Conservation (phyloP, 2,888 invertebrate species). For the Cylloceria caligata region DNA sequence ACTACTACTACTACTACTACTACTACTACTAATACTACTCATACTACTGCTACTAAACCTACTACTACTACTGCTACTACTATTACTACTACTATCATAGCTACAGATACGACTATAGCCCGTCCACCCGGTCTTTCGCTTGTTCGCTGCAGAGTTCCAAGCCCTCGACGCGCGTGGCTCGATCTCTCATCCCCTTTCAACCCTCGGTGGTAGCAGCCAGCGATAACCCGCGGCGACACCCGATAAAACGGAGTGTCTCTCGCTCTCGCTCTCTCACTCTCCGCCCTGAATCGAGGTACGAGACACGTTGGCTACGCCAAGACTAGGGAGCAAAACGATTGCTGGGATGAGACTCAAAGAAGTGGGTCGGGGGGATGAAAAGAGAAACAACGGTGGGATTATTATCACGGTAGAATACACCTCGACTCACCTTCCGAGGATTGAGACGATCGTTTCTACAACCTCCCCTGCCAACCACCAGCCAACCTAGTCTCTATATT, state of each 20-base stretch:
- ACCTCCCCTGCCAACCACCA: slow-evolving; percentile 40
- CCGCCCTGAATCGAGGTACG: slow-evolving; percentile 60
- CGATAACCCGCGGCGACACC: slow-evolving; percentile 85
- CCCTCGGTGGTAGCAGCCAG: slow-evolving; percentile 81
- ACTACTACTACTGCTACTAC: no score
- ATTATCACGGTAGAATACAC: slow-evolving; percentile 78
- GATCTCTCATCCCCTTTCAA: slow-evolving; percentile 75
- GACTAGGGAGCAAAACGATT: slow-evolving; percentile 64
- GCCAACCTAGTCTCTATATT: slow-evolving; percentile 35
- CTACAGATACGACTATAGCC: slow-evolving; percentile 50
- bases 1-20: slow-evolving; percentile 28
- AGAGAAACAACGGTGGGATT: slow-evolving; percentile 82
- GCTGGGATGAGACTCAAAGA: slow-evolving; percentile 71
- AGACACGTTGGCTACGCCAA: slow-evolving; percentile 43
- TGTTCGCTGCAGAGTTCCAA: slow-evolving; percentile 51
- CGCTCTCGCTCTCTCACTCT: neutral
- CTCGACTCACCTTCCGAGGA: slow-evolving; percentile 60
- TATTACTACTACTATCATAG: slow-evolving; percentile 18
- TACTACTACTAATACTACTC: no score
- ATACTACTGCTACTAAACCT: slow-evolving; percentile 21
- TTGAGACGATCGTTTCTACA: slow-evolving; percentile 60
- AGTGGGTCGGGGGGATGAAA: slow-evolving; percentile 77
- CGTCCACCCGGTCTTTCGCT: slow-evolving; percentile 37
- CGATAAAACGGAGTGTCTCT: slow-evolving; percentile 82
- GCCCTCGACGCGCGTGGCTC: slow-evolving; percentile 55